Base-by-base conservation (phyloP, 2,797 vertebrate species). In the Silurus aristotelis region DNA sequence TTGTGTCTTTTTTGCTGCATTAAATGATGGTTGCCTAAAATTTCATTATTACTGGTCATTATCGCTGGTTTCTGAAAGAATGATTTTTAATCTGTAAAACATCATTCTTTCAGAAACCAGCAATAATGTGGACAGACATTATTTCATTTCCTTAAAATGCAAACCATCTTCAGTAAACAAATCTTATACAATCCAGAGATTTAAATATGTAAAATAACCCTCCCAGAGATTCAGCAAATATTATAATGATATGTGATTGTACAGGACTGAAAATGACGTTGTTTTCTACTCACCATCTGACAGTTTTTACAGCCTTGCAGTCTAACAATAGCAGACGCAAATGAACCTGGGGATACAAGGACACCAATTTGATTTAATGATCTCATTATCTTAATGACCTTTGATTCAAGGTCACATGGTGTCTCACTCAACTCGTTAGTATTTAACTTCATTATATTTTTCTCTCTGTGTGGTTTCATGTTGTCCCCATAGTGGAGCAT, bases 401-500 rank as follows among this genome's bases (percentile, higher is more conserved):
- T 58, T 79, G 31, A 79, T 19, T 43, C 20, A 5, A 78, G 31
- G 76, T 70, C 73, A 52, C 19, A 27, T 66, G 55, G 22, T 58
- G 72, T 15, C 55, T 75, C 8, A 38, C 15, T 58, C 1, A 58
- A 31, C 20, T 63, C 13, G 20, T 20, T 82, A 84, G 56, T n/a
- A 67, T 70, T 81, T 80, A 67, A 88, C 84, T 75, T 87, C 7
- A 60, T 76, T 85, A 83, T 5, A 5, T 86, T 83, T 87, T 81
- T 70, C 64, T 61, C 52, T 17, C 46, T 38, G 58, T 14, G 20
- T 56, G 70, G 13, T 80, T 72, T 82, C 55, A 7, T 75, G 52
- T 71, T 55, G 46, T 75, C 73, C 25, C 88, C 90, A 84, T 93
- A 96, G 95, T 94, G 48, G 94, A 95, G n/a, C 93, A 87, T 38